A percentile compares a stretch with the other conserved stretches of the same genome.
These are phyloP conservation scores for Scaptomyza tumidula DNA, from an alignment of 2,888 invertebrate genomes.

Conservation along the genomic window DNA sequence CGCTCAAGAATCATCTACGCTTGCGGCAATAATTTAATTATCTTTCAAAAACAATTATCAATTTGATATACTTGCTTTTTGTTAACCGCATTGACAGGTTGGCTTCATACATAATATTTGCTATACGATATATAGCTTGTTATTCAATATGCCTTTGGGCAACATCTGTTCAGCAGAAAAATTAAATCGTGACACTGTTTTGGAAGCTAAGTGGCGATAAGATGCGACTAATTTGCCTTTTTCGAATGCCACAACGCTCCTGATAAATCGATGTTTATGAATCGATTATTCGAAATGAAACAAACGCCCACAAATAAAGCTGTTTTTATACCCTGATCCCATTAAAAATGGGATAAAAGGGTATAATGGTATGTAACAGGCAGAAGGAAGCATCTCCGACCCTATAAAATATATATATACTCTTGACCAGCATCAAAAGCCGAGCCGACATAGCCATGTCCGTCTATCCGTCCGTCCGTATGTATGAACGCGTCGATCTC, in stretches of 20 bases:
- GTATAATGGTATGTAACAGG: too few relatives aligned
- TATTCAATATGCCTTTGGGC: constrained; percentile 11
- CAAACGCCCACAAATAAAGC: constrained; percentile 47
- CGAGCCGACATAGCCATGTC: too few relatives aligned
- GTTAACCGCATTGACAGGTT: constrained; percentile 40
- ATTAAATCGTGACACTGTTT: constrained; percentile 9
- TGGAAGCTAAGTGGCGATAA: constrained; percentile 42
- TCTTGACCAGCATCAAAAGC: too few relatives aligned
- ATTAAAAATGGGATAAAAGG: too few relatives aligned
- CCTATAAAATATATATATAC: too few relatives aligned
- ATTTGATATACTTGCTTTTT: constrained; percentile 28
- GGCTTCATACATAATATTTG: constrained; percentile 15
- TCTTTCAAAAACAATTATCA: constrained; percentile 20
- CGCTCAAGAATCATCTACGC: constrained; percentile 30
- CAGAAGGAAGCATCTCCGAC: too few relatives aligned
- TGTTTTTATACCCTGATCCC: too few relatives aligned
- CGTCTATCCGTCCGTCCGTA: too few relatives aligned
- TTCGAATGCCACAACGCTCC: constrained; percentile 18
- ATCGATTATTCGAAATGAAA: constrained; percentile 36
- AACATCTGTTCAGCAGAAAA: constrained; percentile 16
- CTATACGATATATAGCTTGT: background rate
- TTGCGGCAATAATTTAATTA: constrained; percentile 38
- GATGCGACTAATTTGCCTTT: constrained; percentile 55
- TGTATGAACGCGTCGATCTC: too few relatives aligned
- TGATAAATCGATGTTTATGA: constrained; percentile 44